Percentiles rank a stretch among this genome's conserved stretches.
Conservation (phyloP, 2,797 vertebrate species). For the Podargus strigoides region DNA sequence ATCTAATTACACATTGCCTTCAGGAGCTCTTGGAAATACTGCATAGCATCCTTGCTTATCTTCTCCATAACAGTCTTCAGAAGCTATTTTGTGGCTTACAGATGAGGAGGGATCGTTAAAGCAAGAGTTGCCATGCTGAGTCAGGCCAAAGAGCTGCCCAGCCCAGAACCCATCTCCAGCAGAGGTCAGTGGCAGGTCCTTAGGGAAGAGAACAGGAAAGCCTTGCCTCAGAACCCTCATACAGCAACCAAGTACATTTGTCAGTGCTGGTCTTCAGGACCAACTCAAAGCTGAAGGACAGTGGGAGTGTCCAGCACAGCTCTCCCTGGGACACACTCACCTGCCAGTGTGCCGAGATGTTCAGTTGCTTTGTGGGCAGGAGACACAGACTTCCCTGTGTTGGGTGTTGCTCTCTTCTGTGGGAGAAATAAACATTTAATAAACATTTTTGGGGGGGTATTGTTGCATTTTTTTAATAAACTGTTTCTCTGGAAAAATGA, state of each 20-base stretch:
- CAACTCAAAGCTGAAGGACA: too few species aligned
- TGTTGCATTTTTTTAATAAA: not conserved
- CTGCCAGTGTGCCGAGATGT: rapidly evolving
- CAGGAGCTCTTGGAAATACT: not conserved
- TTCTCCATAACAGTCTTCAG: not conserved
- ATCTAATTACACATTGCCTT: not conserved
- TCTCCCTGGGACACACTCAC: not conserved
- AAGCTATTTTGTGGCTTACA: not conserved
- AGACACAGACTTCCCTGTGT: not conserved
- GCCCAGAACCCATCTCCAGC: not conserved
- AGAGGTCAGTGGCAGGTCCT: not conserved
- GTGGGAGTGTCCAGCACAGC: not conserved
- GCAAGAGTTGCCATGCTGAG: not conserved
- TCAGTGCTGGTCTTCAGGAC: not conserved
- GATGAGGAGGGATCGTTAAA: not conserved
- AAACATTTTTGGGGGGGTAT: not conserved
- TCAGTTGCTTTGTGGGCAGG: not conserved
- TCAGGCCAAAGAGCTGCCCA: not conserved
- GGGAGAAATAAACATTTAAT: too few species aligned
- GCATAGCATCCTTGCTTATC: not conserved
- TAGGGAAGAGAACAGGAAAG: not conserved
- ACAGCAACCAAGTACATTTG: not conserved
- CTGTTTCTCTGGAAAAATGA: not conserved
- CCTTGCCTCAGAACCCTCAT: not conserved
- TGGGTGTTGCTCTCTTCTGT: not conserved